Evolutionary conservation across 2,797 vertebrate species (phyloP).

Genomic region (Hoplostethus mediterraneus): DNA sequence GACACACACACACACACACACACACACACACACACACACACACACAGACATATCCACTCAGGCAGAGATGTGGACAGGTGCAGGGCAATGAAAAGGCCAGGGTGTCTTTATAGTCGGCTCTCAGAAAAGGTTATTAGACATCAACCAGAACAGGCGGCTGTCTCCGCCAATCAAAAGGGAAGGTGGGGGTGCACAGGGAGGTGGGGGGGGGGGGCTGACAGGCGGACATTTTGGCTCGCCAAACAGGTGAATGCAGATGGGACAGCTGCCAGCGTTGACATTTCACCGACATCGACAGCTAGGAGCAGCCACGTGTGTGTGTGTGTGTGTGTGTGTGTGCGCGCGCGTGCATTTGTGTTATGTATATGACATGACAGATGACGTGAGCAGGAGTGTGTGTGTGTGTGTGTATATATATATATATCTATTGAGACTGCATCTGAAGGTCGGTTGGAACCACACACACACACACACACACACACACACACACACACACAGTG

Average conservation of each 20-base stretch:
- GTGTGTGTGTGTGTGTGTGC: constrained; percentile 36
- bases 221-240: constrained; percentile 62
- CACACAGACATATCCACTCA: constrained; percentile 36
- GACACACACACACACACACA: not conserved
- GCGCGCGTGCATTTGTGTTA: constrained; percentile 44
- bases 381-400: constrained; percentile 22
- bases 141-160: constrained; percentile 78
- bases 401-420: constrained; percentile 15
- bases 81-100: constrained; percentile 82
- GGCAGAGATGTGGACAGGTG: constrained; percentile 58
- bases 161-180: constrained; percentile 74
- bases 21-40: constrained; percentile 25
- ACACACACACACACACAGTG: constrained; percentile 35
- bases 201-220: constrained; percentile 62
- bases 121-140: constrained; percentile 86
- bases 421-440: constrained; percentile 46
- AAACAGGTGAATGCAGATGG: constrained; percentile 79
- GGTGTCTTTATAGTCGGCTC: constrained; percentile 80
- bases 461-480: constrained; percentile 28
- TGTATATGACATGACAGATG: constrained; percentile 53
- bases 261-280: constrained; percentile 83
- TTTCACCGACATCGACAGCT: constrained; percentile 79
- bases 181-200: constrained; percentile 37
- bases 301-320: constrained; percentile 51
- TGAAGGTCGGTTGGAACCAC: constrained; percentile 78